Conservation (phyloP, 2,113 vertebrate species). For the Syngnathus floridae region DNA sequence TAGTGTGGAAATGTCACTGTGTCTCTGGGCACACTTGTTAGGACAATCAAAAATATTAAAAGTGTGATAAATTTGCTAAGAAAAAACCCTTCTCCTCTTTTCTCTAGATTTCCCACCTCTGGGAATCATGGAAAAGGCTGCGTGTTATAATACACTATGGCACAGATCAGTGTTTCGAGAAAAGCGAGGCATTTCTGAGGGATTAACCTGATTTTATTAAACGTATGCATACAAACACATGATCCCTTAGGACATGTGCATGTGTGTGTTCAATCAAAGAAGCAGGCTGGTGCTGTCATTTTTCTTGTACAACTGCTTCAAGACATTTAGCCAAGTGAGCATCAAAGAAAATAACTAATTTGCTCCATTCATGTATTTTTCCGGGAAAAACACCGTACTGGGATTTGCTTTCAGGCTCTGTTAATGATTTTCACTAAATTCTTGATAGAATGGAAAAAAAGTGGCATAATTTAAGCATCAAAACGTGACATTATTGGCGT, state of each 20-base stretch:
- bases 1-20: not conserved
- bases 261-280: not conserved
- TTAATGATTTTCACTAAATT: not conserved
- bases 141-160: slow-evolving; percentile 23
- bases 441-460: not conserved
- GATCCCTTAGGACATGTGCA: not conserved
- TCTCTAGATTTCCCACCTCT: slow-evolving; percentile 15
- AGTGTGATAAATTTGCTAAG: not conserved
- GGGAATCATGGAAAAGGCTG: slow-evolving; percentile 15
- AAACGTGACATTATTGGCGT: not conserved
- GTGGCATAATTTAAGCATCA: not conserved
- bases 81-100: slow-evolving; percentile 18
- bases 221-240: not conserved
- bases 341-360: slow-evolving; percentile 1
- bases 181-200: slow-evolving; percentile 33
- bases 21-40: slow-evolving; percentile 18
- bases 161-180: slow-evolving; percentile 16
- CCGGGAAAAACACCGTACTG: not conserved
- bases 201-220: slow-evolving; percentile 31
- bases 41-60: slow-evolving; percentile 7
- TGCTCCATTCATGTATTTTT: slow-evolving; percentile 4
- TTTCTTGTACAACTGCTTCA: slow-evolving; percentile 1
- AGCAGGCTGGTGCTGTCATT: not conserved
- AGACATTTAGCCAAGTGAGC: not conserved
- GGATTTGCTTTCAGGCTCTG: not conserved